Evolutionary conservation across 2,888 invertebrate genomes (phyloP).

Genomic region (Diaperis boleti): DNA sequence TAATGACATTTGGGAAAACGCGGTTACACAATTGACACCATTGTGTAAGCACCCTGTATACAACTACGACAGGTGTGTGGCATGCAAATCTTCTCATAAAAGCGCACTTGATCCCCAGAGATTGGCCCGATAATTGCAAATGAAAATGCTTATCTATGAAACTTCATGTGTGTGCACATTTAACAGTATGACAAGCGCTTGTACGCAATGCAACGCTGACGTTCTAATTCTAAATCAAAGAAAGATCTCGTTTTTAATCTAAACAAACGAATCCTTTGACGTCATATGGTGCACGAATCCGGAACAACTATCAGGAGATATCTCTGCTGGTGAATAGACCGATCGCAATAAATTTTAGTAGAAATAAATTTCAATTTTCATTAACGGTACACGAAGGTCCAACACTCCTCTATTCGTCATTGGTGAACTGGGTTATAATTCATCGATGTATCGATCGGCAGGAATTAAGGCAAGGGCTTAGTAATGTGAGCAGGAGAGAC

Average conservation of each 20-base stretch:
- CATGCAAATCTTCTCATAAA: constrained; percentile 1
- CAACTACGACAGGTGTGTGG: background rate
- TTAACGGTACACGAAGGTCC: background rate
- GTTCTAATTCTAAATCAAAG: constrained; percentile 16
- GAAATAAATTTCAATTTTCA: background rate
- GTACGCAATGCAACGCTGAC: background rate
- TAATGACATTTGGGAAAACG: too few species aligned
- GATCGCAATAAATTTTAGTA: background rate
- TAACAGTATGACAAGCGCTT: constrained; percentile 1
- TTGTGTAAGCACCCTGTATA: too few species aligned
- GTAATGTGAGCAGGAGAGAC: too few species aligned
- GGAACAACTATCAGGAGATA: background rate
- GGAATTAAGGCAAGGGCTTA: background rate
- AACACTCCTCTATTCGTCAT: background rate
- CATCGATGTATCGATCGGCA: background rate
- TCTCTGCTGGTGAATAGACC: background rate
- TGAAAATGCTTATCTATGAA: constrained; percentile 7
- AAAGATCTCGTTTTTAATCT: constrained; percentile 24
- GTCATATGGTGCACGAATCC: constrained; percentile 13
- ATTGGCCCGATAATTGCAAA: background rate
- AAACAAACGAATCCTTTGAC: constrained; percentile 24
- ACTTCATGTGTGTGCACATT: constrained; percentile 16
- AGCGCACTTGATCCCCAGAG: background rate
- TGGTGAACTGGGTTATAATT: background rate
- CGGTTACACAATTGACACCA: too few species aligned